Percentiles rank a stretch among this genome's conserved stretches.
Conservation (phyloP, 1,140 invertebrate genomes). For the Drosophila lowei region DNA sequence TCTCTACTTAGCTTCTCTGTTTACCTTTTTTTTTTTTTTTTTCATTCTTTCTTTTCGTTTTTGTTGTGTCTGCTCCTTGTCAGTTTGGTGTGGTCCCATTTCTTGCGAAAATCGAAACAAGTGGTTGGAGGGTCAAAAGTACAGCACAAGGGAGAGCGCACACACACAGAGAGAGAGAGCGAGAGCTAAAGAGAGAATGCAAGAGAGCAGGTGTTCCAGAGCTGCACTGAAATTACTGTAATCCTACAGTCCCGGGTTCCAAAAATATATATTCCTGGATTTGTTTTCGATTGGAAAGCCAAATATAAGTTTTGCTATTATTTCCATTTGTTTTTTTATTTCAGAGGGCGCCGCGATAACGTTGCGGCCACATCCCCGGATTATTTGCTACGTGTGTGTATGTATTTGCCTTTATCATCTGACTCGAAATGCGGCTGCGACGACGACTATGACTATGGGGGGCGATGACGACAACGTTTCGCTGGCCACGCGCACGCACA, state of each 20-base stretch:
- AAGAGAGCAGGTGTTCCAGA: constrained; percentile 31
- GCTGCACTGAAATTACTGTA: neutral
- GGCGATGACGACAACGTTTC: constrained; percentile 10
- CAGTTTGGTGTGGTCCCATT: too few species aligned
- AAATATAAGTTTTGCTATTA: constrained; percentile 28
- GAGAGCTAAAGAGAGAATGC: constrained; percentile 8
- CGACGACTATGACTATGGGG: constrained; percentile 24
- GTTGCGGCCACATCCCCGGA: constrained; percentile 28
- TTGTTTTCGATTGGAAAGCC: constrained; percentile 35
- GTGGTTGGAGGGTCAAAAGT: constrained; percentile 54
- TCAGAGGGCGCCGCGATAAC: constrained; percentile 23
- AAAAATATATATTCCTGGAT: constrained; percentile 6
- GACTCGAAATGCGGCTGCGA: constrained; percentile 7
- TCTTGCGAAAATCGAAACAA: constrained; percentile 35
- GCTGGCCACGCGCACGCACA: constrained; percentile 40
- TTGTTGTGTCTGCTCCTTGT: constrained; percentile 2
- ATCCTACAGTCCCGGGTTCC: constrained; percentile 21
- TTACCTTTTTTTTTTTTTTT: constrained; percentile 25
- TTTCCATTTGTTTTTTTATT: constrained; percentile 13
- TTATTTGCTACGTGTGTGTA: constrained; percentile 23
- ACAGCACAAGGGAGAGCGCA: constrained; percentile 10
- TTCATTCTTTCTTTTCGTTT: constrained; percentile 2
- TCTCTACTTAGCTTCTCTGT: constrained; percentile 16
- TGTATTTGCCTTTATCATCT: constrained; percentile 54
- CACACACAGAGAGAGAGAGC: neutral